phyloP scores from a whole-genome alignment of 2,113 vertebrate genomes.

The Myanophis thanlyinensis region DNA sequence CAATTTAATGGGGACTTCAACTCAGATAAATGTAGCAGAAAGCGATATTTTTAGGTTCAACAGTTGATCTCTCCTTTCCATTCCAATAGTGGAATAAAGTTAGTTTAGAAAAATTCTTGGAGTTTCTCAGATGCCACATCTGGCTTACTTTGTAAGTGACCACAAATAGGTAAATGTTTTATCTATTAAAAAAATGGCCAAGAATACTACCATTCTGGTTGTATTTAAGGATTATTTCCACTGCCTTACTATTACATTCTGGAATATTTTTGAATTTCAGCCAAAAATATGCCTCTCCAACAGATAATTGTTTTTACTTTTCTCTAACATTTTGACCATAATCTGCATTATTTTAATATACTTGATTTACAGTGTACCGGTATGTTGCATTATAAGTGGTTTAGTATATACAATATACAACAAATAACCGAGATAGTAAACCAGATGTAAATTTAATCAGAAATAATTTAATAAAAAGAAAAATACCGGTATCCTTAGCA shows the following conservation, averaged over 20 bases:
- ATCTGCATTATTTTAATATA: neutral
- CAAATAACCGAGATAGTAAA: neutral
- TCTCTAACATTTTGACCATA: neutral
- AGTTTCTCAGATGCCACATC: neutral
- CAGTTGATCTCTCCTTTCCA: neutral
- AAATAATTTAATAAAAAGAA: neutral
- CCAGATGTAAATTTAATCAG: neutral
- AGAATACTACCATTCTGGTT: neutral
- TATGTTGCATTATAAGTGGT: neutral
- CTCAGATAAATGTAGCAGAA: constrained; percentile 15
- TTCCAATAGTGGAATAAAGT: neutral
- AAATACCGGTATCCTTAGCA: neutral
- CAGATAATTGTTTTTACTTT: neutral
- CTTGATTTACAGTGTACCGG: neutral
- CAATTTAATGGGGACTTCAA: neutral
- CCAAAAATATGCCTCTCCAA: neutral
- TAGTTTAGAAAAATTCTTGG: neutral
- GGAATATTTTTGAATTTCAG: neutral
- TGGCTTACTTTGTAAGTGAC: neutral
- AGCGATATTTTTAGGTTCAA: neutral
- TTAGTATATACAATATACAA: neutral
- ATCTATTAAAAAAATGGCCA: neutral
- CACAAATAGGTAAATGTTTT: neutral
- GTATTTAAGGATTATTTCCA: neutral
- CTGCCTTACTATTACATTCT: neutral